A percentile compares a stretch with the other conserved stretches of the same genome.
phyloP scores from a whole-genome alignment of 2,888 invertebrate genomes.

The Synergus itoensis region DNA sequence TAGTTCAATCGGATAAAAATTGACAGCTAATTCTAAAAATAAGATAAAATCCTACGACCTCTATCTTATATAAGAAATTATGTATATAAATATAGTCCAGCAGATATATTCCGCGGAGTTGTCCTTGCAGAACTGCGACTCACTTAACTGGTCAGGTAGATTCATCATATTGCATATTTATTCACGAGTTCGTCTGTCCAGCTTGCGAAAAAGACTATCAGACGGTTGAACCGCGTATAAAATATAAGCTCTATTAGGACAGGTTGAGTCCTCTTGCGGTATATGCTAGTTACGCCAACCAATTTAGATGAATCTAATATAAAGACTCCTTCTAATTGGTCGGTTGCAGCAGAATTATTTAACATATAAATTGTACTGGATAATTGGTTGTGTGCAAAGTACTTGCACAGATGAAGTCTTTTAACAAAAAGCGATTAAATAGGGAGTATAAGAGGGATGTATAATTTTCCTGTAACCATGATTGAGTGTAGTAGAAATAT shows the following conservation, averaged over 20 bases:
- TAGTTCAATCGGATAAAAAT: too few relatives aligned
- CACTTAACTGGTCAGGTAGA: neutral
- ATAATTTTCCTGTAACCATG: neutral
- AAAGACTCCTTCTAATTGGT: slow-evolving; percentile 11
- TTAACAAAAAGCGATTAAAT: slow-evolving; percentile 17
- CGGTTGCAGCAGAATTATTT: slow-evolving; percentile 10
- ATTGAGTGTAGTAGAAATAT: neutral
- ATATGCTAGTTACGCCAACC: slow-evolving; percentile 1
- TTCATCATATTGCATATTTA: slow-evolving; percentile 8
- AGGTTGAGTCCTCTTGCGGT: neutral
- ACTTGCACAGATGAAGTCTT: neutral
- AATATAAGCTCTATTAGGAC: slow-evolving; percentile 10
- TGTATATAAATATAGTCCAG: too few relatives aligned
- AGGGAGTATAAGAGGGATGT: neutral
- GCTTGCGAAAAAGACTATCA: slow-evolving; percentile 1
- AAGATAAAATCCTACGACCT: neutral
- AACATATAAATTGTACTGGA: slow-evolving; percentile 16
- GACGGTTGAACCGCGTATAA: neutral
- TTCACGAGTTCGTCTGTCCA: slow-evolving; percentile 3
- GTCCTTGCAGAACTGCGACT: neutral
- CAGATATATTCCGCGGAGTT: neutral
- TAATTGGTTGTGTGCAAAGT: slow-evolving; percentile 5
- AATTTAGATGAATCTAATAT: slow-evolving; percentile 24
- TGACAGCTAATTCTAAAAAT: neutral
- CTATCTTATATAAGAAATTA: too few relatives aligned